Evolutionary conservation across 2,888 invertebrate genomes (phyloP), one percentile per base, ranked within the genome.

Genomic region (Camponotus fellah): DNA sequence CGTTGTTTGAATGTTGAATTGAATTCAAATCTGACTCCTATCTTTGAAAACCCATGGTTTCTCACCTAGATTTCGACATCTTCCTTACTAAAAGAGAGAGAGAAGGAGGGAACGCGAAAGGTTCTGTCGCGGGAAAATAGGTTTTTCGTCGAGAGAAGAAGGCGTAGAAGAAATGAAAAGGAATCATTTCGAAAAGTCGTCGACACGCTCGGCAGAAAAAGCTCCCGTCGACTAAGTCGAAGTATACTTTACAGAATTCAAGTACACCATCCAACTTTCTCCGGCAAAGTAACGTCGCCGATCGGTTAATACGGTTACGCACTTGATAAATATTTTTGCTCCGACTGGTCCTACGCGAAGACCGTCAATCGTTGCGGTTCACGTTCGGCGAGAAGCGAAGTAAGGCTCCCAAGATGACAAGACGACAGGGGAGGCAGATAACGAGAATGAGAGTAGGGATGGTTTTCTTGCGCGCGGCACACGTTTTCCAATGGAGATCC

Each of bases 401-500:
- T 60, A 58, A 26, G 37, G 21, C 62, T 26, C 14, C 49, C 32
- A 37, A 26, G 37, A 72, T 69, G 62, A 74, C 65, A 74, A 46
- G 71, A 12, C 40, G 40, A 21, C 12, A 12, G n/a, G 66, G n/a
- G n/a, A 53, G 26, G 2, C 8, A 60, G 46, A 32, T 5, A 40
- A 46, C 68, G 37, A 14, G 76, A 76, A 60, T 66, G 69, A 69
- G 72, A 80, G 84, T 69, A 65, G 87, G 87, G 88, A 85, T 89
- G 88, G 86, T 89, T 90, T 89, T 79, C 84, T 86, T 86, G 87
- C 87, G 85, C 90, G 85, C 82, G 75, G 84, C 86, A 85, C 88
- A 87, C 89, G 90, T 89, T 90, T 89, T 84, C 91, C 90, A 90
- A 92, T 90, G 91, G 90, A 92, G 92, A 92, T 92, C 90, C 91